Conservation (phyloP, 2,113 vertebrate genomes). For the Rhombomys opimus region DNA sequence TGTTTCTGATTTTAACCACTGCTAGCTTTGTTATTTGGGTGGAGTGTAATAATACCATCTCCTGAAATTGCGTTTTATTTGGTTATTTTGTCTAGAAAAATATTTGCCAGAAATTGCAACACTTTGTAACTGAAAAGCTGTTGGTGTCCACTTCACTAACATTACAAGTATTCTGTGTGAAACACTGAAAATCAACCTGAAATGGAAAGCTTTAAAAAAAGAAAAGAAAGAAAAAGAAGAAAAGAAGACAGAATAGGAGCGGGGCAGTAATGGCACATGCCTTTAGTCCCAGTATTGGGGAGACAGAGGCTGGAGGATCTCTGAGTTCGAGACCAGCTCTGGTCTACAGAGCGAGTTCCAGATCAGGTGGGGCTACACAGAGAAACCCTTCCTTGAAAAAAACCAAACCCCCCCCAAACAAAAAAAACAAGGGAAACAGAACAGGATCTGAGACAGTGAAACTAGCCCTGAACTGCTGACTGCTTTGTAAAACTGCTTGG, state of each 20-base stretch:
- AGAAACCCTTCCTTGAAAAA: neutral
- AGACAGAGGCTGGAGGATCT: neutral
- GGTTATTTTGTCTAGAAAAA: neutral
- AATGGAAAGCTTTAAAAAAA: constrained; percentile 38
- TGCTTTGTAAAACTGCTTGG: neutral
- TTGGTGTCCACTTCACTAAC: constrained; percentile 28
- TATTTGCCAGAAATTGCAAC: constrained; percentile 26
- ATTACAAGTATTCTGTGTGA: constrained; percentile 26
- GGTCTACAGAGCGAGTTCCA: neutral
- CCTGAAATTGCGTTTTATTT: constrained; percentile 43
- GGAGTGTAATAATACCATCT: neutral
- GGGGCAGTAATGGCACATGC: neutral
- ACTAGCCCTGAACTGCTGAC: neutral
- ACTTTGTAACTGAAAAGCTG: neutral
- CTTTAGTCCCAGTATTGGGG: neutral
- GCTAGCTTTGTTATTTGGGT: constrained; percentile 31
- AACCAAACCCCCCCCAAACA: too few relatives aligned
- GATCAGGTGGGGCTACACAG: neutral
- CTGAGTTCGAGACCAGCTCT: neutral
- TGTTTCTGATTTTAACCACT: constrained; percentile 52
- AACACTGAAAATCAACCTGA: constrained; percentile 72
- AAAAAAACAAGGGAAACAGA: neutral
- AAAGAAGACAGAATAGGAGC: neutral
- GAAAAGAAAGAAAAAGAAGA: too few relatives aligned
- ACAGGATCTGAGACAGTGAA: neutral